Evolutionary conservation across 1,140 invertebrate genomes (phyloP).

Genomic region (Drosophila pruinosa): DNA sequence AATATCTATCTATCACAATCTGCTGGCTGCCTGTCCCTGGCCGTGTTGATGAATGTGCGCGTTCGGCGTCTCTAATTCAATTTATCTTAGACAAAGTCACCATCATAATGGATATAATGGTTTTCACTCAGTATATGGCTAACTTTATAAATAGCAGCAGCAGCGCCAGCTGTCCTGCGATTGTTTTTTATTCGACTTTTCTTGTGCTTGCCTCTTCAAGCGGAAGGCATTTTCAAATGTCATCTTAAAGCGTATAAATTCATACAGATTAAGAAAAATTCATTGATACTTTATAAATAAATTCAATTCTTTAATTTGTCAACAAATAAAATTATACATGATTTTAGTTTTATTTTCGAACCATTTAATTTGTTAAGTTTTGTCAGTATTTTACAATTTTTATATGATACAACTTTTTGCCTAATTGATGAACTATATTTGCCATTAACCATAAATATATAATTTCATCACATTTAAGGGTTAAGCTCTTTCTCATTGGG

Average conservation of each 20-base stretch:
- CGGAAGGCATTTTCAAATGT: background rate
- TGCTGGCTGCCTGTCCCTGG: conserved; percentile 13
- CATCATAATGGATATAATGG: conserved; percentile 61
- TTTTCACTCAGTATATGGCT: conserved; percentile 28
- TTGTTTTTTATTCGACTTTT: conserved; percentile 57
- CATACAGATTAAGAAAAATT: background rate
- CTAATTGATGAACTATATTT: background rate
- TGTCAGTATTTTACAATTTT: conserved; percentile 4
- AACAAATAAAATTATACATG: background rate
- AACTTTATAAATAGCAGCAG: conserved; percentile 30
- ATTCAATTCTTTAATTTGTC: too few relatives aligned
- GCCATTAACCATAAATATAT: conserved; percentile 3
- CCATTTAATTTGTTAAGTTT: conserved; percentile 7
- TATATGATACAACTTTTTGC: background rate
- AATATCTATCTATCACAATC: conserved; percentile 64
- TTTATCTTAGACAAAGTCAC: conserved; percentile 79
- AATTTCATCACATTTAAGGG: conserved; percentile 14
- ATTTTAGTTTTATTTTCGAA: background rate
- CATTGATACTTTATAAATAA: background rate
- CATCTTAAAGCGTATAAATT: background rate
- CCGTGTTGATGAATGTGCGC: conserved; percentile 74
- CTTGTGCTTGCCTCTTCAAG: conserved; percentile 10
- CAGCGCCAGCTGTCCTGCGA: conserved; percentile 57
- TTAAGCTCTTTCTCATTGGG: background rate
- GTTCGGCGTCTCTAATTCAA: conserved; percentile 77